phyloP scores from a whole-genome alignment of 2,113 vertebrate species.

The Myrmecobius fasciatus region DNA sequence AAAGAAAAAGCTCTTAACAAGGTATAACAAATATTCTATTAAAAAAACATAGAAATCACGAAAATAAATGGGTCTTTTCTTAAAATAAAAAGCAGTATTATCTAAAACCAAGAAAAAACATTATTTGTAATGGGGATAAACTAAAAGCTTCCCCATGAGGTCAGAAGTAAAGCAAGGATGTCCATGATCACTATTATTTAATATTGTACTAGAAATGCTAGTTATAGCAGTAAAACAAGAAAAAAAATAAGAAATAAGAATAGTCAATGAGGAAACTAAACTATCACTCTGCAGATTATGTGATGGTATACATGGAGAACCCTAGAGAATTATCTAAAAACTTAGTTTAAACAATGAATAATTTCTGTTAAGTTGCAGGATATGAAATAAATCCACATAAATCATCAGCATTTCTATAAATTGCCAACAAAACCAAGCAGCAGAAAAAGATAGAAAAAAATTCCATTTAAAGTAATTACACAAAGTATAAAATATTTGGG shows the following conservation, averaged over 20 bases:
- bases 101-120: background rate
- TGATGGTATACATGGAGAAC: background rate
- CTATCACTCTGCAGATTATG: background rate
- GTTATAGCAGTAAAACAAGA: background rate
- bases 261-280: background rate
- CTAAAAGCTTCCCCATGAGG: background rate
- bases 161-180: background rate
- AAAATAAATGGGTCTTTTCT: background rate
- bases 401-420: background rate
- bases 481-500: background rate
- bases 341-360: background rate
- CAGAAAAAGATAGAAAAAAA: background rate
- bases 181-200: background rate
- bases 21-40: background rate
- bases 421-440: background rate
- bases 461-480: background rate
- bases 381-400: background rate
- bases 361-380: background rate
- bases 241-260: background rate
- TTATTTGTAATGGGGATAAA: background rate
- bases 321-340: background rate
- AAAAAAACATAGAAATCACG: background rate
- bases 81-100: too few relatives aligned
- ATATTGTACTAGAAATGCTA: background rate
- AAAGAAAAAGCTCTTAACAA: background rate